Conservation (phyloP, 2,113 vertebrate genomes). For the Shinisaurus crocodilurus region DNA sequence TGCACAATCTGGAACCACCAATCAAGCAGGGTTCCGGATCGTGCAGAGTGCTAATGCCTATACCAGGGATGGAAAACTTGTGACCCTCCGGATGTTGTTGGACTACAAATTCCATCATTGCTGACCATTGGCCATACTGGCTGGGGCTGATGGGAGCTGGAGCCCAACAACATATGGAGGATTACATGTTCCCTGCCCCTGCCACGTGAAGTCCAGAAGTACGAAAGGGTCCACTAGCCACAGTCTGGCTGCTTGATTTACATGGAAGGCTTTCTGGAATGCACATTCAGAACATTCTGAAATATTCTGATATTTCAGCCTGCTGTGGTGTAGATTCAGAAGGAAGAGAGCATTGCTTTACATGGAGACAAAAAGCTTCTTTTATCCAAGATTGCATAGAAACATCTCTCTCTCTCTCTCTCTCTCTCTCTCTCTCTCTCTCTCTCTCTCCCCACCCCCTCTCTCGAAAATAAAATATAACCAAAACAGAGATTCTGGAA, state of each 20-base stretch:
- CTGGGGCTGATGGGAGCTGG: too few relatives aligned
- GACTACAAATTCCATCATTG: too few relatives aligned
- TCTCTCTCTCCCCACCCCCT: not conserved
- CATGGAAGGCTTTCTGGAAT: conserved; percentile 15
- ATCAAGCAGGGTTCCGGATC: not conserved
- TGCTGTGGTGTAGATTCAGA: not conserved
- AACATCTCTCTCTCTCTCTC: not conserved
- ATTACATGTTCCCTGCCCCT: too few relatives aligned
- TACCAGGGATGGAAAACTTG: not conserved
- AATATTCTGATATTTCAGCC: not conserved
- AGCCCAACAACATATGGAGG: too few relatives aligned
- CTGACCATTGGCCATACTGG: too few relatives aligned
- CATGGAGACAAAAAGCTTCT: not conserved
- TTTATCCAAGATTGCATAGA: conserved; percentile 2
- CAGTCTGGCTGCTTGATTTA: not conserved
- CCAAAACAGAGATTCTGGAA: conserved; percentile 11
- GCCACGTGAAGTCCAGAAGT: not conserved
- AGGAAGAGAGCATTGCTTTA: conserved; percentile 19
- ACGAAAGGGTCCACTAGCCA: not conserved
- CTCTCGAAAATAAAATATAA: not conserved
- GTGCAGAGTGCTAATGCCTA: not conserved
- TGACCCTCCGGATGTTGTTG: too few relatives aligned
- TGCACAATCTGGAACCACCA: not conserved
- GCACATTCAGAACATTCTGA: conserved; percentile 23
- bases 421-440: too few relatives aligned